phyloP scores from a whole-genome alignment of 1,140 invertebrate genomes.

The Brachionus rubens region DNA sequence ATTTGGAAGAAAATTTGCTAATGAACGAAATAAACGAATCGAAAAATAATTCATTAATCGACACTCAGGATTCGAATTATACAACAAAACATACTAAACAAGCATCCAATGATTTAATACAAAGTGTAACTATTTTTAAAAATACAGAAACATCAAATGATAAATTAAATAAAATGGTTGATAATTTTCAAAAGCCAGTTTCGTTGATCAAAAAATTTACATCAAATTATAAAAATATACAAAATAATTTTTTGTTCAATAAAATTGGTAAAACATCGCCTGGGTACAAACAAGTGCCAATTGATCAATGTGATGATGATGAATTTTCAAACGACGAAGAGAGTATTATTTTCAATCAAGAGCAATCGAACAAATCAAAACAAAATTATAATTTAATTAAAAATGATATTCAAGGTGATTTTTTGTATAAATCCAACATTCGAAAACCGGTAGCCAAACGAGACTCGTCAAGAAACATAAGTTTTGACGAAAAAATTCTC shows the following conservation, averaged over 20 bases:
- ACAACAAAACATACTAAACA: neutral
- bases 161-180: neutral
- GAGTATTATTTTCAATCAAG: neutral
- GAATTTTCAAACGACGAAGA: neutral
- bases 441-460: neutral
- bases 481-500: slow-evolving; percentile 6
- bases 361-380: neutral
- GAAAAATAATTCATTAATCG: neutral
- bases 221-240: slow-evolving; percentile 14
- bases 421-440: neutral
- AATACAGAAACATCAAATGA: neutral
- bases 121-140: neutral
- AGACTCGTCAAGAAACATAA: neutral
- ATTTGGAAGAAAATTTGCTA: neutral
- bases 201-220: slow-evolving; percentile 7
- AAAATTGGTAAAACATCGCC: neutral
- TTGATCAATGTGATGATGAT: neutral
- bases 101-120: neutral
- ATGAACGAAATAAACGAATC: neutral
- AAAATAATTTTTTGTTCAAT: neutral
- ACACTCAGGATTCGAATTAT: neutral
- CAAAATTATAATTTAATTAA: slow-evolving; percentile 17
- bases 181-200: neutral
- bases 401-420: neutral
- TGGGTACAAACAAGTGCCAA: neutral